These are phyloP conservation scores for Ditylenchus weischeri DNA, from an alignment of 2,888 invertebrate species.

Conservation along the genomic window DNA sequence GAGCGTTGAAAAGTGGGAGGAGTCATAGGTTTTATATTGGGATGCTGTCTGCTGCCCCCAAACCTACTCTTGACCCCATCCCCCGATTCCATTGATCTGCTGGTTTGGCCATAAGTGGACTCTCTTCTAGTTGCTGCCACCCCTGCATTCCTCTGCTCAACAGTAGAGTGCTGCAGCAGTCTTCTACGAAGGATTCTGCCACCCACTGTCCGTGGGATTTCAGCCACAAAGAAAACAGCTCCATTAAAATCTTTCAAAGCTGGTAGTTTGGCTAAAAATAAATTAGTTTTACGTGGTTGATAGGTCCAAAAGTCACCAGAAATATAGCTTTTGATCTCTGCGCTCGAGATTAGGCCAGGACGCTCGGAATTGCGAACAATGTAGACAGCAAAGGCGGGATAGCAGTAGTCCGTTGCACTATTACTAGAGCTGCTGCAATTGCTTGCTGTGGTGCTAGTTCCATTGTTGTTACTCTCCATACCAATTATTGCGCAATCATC, in stretches of 20 bases:
- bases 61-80: too few relatives aligned
- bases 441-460: slow-evolving; percentile 51
- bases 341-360: slow-evolving; percentile 34
- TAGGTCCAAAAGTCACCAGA: slow-evolving; percentile 9
- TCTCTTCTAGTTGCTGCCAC: background rate
- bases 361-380: slow-evolving; percentile 53
- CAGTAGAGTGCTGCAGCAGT: slow-evolving; percentile 38
- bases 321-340: background rate
- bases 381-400: slow-evolving; percentile 39
- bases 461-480: slow-evolving; percentile 43
- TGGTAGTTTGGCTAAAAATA: slow-evolving; percentile 48
- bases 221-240: slow-evolving; percentile 55
- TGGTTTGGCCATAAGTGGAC: background rate
- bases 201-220: slow-evolving; percentile 51
- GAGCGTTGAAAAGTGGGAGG: too few relatives aligned
- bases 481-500: slow-evolving; percentile 57
- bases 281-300: background rate
- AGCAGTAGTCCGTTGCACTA: background rate
- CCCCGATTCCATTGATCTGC: too few relatives aligned
- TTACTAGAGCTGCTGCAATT: slow-evolving; percentile 51
- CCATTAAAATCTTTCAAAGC: slow-evolving; percentile 54
- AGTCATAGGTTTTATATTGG: background rate
- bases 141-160: background rate
- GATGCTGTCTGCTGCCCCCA: background rate
- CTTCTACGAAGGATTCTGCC: slow-evolving; percentile 49